These are phyloP conservation scores for Pionites leucogaster DNA, from an alignment of 2,113 vertebrate species.

Conservation along the genomic window DNA sequence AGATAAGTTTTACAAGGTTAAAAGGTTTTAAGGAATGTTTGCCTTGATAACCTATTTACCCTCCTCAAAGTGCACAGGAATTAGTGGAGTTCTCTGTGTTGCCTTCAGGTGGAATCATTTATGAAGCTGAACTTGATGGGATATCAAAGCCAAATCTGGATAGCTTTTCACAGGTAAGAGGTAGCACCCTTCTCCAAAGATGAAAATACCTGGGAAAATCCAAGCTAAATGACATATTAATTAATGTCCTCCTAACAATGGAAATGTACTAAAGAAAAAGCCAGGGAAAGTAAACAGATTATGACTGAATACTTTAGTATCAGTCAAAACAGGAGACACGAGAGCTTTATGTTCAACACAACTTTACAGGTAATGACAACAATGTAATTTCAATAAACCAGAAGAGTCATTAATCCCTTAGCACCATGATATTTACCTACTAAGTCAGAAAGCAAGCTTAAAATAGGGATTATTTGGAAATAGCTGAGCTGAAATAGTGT, in stretches of 20 bases:
- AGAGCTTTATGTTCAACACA: neutral
- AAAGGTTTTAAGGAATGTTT: neutral
- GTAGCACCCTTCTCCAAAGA: neutral
- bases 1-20: neutral
- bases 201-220: neutral
- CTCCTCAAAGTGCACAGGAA: neutral
- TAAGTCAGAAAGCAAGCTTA: neutral
- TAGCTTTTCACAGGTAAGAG: neutral
- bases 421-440: neutral
- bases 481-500: neutral
- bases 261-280: neutral
- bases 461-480: conserved; percentile 5
- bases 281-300: neutral
- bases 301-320: neutral
- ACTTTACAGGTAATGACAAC: neutral
- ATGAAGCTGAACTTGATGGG: neutral
- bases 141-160: neutral
- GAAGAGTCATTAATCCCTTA: neutral
- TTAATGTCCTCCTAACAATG: neutral
- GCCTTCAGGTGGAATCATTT: neutral
- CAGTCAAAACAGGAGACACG: neutral
- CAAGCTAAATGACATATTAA: neutral
- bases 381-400: neutral
- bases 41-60: neutral
- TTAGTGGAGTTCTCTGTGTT: neutral